Evolutionary conservation across 2,888 invertebrate genomes (phyloP).

Genomic region (Cantharis rustica): DNA sequence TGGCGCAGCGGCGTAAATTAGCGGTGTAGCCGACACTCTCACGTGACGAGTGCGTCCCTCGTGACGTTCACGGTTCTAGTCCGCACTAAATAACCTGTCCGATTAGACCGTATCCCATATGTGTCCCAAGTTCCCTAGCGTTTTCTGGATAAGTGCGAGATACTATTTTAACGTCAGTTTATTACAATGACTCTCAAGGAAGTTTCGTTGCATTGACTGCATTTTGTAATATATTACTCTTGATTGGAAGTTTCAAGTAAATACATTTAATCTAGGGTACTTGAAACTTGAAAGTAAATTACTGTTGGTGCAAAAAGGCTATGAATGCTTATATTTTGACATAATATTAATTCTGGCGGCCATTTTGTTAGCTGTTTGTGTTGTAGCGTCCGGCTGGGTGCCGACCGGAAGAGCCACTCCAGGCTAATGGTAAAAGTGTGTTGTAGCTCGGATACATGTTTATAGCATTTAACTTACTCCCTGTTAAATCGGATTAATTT

Average conservation of each 20-base stretch:
- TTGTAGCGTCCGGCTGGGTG: conserved; percentile 45
- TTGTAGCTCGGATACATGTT: conserved; percentile 50
- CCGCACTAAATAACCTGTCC: conserved; percentile 48
- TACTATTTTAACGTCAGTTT: conserved; percentile 31
- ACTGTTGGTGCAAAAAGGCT: conserved; percentile 9
- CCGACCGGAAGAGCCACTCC: conserved; percentile 49
- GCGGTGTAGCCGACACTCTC: conserved; percentile 40
- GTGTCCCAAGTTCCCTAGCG: conserved; percentile 31
- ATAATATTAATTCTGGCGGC: conserved; percentile 34
- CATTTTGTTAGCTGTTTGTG: conserved; percentile 45
- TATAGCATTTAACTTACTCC: conserved; percentile 51
- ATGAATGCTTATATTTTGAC: conserved; percentile 10
- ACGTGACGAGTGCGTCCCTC: conserved; percentile 50
- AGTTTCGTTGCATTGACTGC: conserved; percentile 21
- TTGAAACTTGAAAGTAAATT: conserved; percentile 7
- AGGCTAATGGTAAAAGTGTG: conserved; percentile 51
- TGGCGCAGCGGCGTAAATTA: conserved; percentile 46
- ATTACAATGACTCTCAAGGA: conserved; percentile 13
- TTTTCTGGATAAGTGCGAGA: conserved; percentile 31
- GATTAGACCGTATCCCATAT: conserved; percentile 38
- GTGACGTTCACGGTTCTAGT: conserved; percentile 44
- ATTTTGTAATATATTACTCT: conserved; percentile 5
- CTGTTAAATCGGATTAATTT: conserved; percentile 45
- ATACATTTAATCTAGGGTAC: conserved; percentile 7
- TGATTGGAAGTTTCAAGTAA: not conserved